Evolutionary conservation across 2,888 invertebrate genomes (phyloP).

Genomic region (Alloscopus bannaensis): DNA sequence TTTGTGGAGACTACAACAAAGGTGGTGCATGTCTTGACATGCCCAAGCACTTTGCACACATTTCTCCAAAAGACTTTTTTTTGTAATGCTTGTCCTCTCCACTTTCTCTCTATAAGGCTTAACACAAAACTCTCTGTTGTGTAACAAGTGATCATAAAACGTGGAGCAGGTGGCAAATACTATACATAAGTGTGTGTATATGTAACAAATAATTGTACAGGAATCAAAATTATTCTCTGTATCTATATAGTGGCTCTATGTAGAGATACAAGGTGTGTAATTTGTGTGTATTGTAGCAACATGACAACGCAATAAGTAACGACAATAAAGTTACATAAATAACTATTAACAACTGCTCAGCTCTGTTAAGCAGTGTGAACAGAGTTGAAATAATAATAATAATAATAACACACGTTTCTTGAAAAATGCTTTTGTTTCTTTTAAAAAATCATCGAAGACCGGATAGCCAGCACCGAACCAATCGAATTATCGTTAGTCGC

Average conservation of each 20-base stretch:
- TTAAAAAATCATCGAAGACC: slow-evolving; percentile 58
- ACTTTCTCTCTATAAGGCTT: background rate
- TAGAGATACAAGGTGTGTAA: no score
- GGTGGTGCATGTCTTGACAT: no score
- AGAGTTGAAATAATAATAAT: slow-evolving; percentile 17
- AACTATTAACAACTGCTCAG: slow-evolving; percentile 22
- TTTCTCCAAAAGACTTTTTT: no score
- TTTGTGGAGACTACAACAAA: no score
- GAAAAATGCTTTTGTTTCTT: slow-evolving; percentile 50
- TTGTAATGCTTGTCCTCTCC: slow-evolving; percentile 19
- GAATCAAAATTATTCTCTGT: no score
- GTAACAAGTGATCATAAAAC: no score
- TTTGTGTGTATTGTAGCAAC: slow-evolving; percentile 2
- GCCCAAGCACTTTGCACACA: no score
- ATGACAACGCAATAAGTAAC: slow-evolving; percentile 11
- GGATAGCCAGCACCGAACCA: slow-evolving; percentile 64
- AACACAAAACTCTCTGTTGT: no score
- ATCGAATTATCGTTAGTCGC: slow-evolving; percentile 47
- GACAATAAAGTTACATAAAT: slow-evolving; percentile 22
- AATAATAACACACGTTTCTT: no score
- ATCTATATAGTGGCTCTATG: no score
- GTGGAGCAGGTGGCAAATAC: no score
- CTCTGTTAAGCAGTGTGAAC: background rate
- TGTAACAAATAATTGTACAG: slow-evolving; percentile 47
- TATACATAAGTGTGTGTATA: no score